Evolutionary conservation across 2,113 vertebrate species (phyloP), one percentile per base, ranked within the genome.

Genomic region (Myxocyprinus asiaticus): DNA sequence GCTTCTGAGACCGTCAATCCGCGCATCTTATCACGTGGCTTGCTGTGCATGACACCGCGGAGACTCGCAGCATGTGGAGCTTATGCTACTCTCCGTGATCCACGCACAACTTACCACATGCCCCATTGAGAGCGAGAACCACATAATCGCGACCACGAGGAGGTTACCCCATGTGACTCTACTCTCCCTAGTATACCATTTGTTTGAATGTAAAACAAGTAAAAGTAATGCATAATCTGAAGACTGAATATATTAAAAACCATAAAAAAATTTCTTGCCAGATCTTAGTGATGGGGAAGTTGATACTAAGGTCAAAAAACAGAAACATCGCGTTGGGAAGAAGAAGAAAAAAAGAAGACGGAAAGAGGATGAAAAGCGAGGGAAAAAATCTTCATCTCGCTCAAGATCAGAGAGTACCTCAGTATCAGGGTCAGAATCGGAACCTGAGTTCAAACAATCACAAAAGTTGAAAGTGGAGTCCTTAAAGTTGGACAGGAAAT

Each of bases 311-410:
- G 22, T 33, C 1, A 94, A 90, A 86, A 94, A 92, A 83, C 87
- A 91, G 79, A 94, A 92, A 88, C 91, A 81, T 73, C 92, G 90
- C 67, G 76, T 84, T 45, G 86, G 86, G 5, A 94, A 93, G 79
- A 94, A 93, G 86, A 94, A 93, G 85, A 94, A 91, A 64, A 94
- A 93, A 83, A 93, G 91, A 77, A 91, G 6, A 74, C 91, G 88
- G 82, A 93, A 82, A 80, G 85, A 92, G 66, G 92, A 92, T 64
- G 91, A 92, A 81, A 92, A 91, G 77, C 89, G 89, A 59, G 90
- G 84, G 56, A 92, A 90, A 81, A 91, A 88, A 85, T 93, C 95
- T 33, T 88, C 88, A 81, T 93, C 95, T 87, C 92, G 82, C 58
- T 92, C 93, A 67, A 89, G 88, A 82, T 92, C 94, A 84, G 90